Base-by-base conservation (phyloP, 2,888 invertebrate genomes). In the Anticlea derivata region DNA sequence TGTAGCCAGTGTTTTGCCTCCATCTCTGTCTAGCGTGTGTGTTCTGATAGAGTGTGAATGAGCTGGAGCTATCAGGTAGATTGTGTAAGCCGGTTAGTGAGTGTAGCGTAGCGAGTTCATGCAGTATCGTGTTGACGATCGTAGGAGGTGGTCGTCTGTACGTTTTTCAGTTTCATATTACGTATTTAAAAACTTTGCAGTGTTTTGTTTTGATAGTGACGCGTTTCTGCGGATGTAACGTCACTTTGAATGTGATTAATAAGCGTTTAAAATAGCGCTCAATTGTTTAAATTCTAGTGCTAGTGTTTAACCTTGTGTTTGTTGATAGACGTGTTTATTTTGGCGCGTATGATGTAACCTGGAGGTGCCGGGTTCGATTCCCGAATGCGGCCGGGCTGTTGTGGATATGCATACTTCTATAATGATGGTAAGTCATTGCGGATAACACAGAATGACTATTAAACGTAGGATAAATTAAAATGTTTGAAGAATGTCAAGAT, bases 161-260 rank as follows among this genome's bases (percentile, higher is more conserved):
- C 17, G 49, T 66, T 66, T 58, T 61, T 50, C 63, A 61, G 69
- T 68, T 53, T 57, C 34, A 73, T 61, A 71, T 78, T 76, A 75
- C 84, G 86, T 86, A 85, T 87, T 86, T 84, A 86, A 80, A 86
- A 88, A 88, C 85, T 89, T 87, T 78, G 70, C 65, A 69, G 79
- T 79, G 76, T 77, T 77, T 72, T 78, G 79, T 81, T 86, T 82
- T 74, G 65, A 67, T 64, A 73, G 75, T 76, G 75, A 73, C 73
- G 70, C 58, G 58, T 64, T 60, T 52, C 63, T 39, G 58, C 60
- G 46, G 65, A 56, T 58, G 53, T 48, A 48, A 35, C 41, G 46
- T 44, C 10, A 8, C 39, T 48, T 39, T 51, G 48, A 39, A 40
- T 46, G 34, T 61, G 47, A 52, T 50, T 55, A 54, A 58, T 49